Percentiles rank a stretch among this genome's conserved stretches.
Conservation (phyloP, 2,113 vertebrate species). For the Eira barbara region DNA sequence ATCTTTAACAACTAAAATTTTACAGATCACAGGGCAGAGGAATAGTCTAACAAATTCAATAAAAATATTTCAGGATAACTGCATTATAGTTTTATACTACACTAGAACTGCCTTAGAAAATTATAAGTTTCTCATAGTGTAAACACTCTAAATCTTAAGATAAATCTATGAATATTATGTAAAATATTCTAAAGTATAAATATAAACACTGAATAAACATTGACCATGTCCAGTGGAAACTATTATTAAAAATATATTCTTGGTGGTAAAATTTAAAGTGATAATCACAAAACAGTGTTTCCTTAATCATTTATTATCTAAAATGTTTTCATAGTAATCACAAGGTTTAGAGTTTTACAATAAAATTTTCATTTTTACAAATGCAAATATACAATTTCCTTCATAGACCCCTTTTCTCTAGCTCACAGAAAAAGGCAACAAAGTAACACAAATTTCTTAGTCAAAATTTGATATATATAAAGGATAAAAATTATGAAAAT, state of each 20-base stretch:
- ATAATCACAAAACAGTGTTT: slow-evolving; percentile 21
- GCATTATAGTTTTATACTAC: slow-evolving; percentile 13
- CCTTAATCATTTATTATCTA: slow-evolving; percentile 31
- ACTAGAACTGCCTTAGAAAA: slow-evolving; percentile 70
- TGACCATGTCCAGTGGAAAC: slow-evolving; percentile 26
- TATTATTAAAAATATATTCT: slow-evolving; percentile 62
- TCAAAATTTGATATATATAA: slow-evolving; percentile 34
- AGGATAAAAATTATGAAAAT: slow-evolving; percentile 9
- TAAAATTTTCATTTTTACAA: slow-evolving; percentile 46
- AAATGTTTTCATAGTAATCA: slow-evolving; percentile 35
- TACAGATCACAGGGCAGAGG: neutral
- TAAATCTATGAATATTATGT: slow-evolving; percentile 66
- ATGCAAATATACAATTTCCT: slow-evolving; percentile 1
- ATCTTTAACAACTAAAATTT: slow-evolving; percentile 22
- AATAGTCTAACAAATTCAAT: slow-evolving; percentile 35
- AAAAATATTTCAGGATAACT: slow-evolving; percentile 66
- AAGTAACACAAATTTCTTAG: slow-evolving; percentile 17
- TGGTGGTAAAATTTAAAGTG: slow-evolving; percentile 42
- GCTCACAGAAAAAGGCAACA: slow-evolving; percentile 13
- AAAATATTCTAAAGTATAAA: slow-evolving; percentile 77
- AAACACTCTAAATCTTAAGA: slow-evolving; percentile 65
- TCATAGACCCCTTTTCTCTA: neutral
- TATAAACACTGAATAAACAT: slow-evolving; percentile 69
- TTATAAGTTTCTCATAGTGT: slow-evolving; percentile 72
- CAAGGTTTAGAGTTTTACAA: slow-evolving; percentile 21